phyloP scores from a whole-genome alignment of 1,140 invertebrate genomes.

The Atopsyche davidsoni region DNA sequence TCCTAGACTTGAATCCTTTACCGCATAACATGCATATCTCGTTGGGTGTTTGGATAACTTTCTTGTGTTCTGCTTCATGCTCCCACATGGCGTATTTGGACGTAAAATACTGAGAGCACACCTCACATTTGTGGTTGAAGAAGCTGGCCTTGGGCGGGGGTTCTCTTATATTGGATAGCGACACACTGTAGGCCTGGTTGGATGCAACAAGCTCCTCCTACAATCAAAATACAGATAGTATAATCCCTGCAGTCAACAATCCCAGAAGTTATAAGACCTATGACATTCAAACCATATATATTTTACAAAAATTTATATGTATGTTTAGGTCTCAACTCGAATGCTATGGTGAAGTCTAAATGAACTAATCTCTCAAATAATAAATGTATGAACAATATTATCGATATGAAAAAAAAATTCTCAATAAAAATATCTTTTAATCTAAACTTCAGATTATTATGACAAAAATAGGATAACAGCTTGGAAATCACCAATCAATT shows the following conservation, averaged over 20 bases:
- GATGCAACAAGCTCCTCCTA: slow-evolving; percentile 7
- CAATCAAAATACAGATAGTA: not conserved
- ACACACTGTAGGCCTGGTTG: not conserved
- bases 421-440: no score
- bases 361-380: no score
- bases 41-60: not conserved
- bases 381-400: no score
- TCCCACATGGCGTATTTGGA: not conserved
- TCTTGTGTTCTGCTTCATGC: not conserved
- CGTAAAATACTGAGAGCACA: not conserved
- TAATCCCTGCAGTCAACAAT: not conserved
- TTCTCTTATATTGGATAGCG: not conserved
- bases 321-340: no score
- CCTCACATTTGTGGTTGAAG: not conserved
- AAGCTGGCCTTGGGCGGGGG: not conserved
- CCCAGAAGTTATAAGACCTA: not conserved
- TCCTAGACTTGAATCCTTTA: slow-evolving; percentile 9
- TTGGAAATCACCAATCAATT: not conserved
- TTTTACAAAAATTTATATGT: not conserved
- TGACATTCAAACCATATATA: not conserved
- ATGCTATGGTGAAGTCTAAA: no score
- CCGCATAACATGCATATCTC: slow-evolving; percentile 11
- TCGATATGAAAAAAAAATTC: no score
- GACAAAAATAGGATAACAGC: not conserved
- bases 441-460: not conserved